A percentile compares a stretch with the other conserved stretches of the same genome.
These are phyloP conservation scores for Actinernus sp. DNA, from an alignment of 92 coral and sea anemone species.

Conservation along the genomic window DNA sequence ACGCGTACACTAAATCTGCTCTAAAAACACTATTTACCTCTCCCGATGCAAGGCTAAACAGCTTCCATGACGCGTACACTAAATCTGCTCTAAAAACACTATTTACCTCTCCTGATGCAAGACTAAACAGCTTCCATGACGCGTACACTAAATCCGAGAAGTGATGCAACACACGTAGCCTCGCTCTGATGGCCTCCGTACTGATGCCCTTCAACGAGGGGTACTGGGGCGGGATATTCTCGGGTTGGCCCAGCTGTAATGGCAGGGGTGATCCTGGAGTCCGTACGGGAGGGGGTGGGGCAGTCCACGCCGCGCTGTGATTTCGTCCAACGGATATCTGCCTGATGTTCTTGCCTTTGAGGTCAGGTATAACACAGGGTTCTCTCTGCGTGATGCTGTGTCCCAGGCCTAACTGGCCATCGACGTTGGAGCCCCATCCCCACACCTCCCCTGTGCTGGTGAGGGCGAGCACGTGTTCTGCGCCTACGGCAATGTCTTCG, in stretches of 20 bases:
- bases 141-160: constrained; percentile 86
- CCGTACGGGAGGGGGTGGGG: constrained; percentile 67
- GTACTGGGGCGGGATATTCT: constrained; percentile 76
- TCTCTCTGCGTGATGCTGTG: constrained; percentile 83
- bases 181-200: constrained; percentile 72
- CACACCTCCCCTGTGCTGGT: constrained; percentile 91
- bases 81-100: constrained; percentile 51
- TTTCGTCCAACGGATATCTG: constrained; percentile 88
- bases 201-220: constrained; percentile 80
- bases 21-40: constrained; percentile 58
- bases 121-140: constrained; percentile 75
- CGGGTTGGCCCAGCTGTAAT: constrained; percentile 80
- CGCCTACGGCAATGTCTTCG: constrained; percentile 82
- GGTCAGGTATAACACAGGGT: constrained; percentile 70
- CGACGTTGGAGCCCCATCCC: constrained; percentile 91
- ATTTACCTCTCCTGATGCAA: constrained; percentile 70
- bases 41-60: constrained; percentile 54
- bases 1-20: constrained; percentile 80
- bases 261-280: constrained; percentile 78
- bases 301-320: constrained; percentile 91
- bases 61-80: constrained; percentile 80
- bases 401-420: constrained; percentile 88
- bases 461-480: constrained; percentile 80
- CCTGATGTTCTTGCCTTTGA: constrained; percentile 78
- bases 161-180: constrained; percentile 74